Evolutionary conservation across 2,888 invertebrate genomes (phyloP), one percentile per base, ranked within the genome.

Genomic region (Noctua comes): DNA sequence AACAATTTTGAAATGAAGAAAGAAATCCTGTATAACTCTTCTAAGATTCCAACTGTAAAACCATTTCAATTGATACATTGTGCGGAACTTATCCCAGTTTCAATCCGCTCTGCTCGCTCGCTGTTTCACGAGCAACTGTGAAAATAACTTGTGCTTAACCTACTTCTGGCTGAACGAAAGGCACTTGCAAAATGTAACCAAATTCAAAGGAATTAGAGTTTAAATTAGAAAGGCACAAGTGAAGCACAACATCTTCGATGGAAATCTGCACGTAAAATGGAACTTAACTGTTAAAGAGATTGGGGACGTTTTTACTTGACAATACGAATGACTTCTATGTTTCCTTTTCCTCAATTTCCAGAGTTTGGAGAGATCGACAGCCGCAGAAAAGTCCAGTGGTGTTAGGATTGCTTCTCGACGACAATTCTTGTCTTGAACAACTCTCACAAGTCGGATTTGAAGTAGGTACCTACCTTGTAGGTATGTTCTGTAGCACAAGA

Each of bases 101-200:
- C 83, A 76, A 77, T 80, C 73, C 81, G 65, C 79, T 36, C 59
- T 71, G 66, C 31, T 57, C 68, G 73, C 75, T 79, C 75, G 68
- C 80, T 73, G 79, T 82, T 86, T 79, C 80, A 76, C 83, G 77
- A 79, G 78, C 77, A 88, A 87, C 88, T 83, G 86, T 86, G 89
- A 90, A 90, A 91, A 90, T 90, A 89, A 89, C 90, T 90, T 89
- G 80, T 86, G 86, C 90, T 90, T 92, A 91, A 91, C 92, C 92
- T 88, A 92, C 88, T 91, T 92, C 82, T 82, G 82, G 81, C 73
- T 77, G 77, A 65, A 80, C 51, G 59, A 43, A 21, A 18, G 11
- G 27, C 10, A 40, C 43, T 59, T 24, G 21, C 46, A 24, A 79
- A 75, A 71, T 54, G 70, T 43, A 72, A 83, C 74, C 76, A 40